Evolutionary conservation across 2,797 vertebrate genomes (phyloP).

Genomic region (Crocodylus rhombifer): DNA sequence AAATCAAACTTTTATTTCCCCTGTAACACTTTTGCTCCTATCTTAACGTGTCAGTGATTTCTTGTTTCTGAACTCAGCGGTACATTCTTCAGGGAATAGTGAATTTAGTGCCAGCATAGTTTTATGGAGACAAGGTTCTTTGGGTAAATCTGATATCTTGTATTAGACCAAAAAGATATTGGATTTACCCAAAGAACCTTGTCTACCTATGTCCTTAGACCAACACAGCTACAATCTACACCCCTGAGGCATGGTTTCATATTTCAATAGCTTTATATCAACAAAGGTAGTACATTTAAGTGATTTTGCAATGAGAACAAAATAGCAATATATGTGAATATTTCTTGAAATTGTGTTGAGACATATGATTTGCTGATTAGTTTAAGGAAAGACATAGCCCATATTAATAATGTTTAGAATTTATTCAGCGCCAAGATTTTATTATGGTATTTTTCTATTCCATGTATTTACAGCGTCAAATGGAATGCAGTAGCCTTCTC

Average conservation of each 20-base stretch:
- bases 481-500: neutral
- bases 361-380: constrained; percentile 20
- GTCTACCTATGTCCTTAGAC: no score
- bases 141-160: no score
- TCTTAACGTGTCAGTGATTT: constrained; percentile 42
- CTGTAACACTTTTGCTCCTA: constrained; percentile 32
- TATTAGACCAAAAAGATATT: no score
- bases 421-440: neutral
- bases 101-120: constrained; percentile 12
- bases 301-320: constrained; percentile 15
- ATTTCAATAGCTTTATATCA: constrained; percentile 34
- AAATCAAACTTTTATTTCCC: constrained; percentile 57
- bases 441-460: neutral
- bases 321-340: constrained; percentile 20
- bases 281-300: constrained; percentile 33
- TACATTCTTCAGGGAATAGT: neutral
- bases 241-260: neutral
- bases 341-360: constrained; percentile 5
- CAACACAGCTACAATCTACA: no score
- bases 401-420: neutral
- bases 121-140: neutral
- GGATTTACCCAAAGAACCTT: no score
- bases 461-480: neutral
- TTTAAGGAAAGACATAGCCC: neutral
- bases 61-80: neutral